These are phyloP conservation scores for Oegoconia quadripuncta DNA, from an alignment of 2,888 invertebrate genomes.

Conservation along the genomic window DNA sequence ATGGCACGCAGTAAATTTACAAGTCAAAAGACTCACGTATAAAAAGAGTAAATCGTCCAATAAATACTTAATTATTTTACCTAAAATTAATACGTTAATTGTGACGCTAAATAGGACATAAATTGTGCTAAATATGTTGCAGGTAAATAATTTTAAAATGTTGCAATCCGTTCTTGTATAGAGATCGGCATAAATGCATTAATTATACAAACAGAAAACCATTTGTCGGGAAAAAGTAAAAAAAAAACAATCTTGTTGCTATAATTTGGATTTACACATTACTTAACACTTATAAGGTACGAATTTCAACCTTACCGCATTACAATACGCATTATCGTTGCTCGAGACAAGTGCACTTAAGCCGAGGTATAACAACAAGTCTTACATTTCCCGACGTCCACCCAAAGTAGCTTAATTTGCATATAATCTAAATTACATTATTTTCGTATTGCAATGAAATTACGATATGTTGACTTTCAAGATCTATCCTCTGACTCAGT, in stretches of 20 bases:
- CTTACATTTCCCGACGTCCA: constrained; percentile 22
- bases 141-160: neutral
- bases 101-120: neutral
- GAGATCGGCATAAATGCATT: constrained; percentile 20
- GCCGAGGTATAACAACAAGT: constrained; percentile 24
- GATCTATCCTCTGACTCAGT: no score
- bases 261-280: no score
- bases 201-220: constrained; percentile 3
- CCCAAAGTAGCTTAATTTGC: neutral
- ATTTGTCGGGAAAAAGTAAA: no score
- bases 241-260: no score
- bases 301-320: constrained; percentile 23
- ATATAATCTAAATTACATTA: neutral
- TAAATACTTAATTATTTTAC: neutral
- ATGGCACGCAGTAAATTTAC: constrained; percentile 9
- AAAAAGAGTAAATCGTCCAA: neutral
- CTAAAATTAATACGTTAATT: neutral
- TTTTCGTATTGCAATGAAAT: no score
- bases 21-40: neutral
- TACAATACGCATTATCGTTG: constrained; percentile 38
- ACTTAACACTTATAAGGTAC: constrained; percentile 2
- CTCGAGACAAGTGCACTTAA: constrained; percentile 41
- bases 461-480: no score
- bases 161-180: constrained; percentile 3
- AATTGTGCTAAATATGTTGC: constrained; percentile 4